Base-by-base conservation (phyloP, 2,888 invertebrate species). In the Rotaria socialis region DNA sequence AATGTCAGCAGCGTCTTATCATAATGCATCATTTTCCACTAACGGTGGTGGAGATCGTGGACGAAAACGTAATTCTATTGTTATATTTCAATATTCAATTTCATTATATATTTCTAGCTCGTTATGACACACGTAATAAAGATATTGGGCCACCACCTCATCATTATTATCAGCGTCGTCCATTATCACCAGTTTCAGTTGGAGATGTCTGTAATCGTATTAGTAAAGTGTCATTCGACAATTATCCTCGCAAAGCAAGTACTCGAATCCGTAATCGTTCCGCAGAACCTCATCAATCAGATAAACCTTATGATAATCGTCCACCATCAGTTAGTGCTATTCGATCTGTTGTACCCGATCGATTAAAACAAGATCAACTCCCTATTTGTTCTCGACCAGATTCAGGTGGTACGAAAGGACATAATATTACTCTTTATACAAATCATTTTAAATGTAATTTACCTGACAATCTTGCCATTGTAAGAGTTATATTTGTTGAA, bases 371-470 rank as follows among this genome's bases (percentile, higher is more conserved):
- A n/a, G 80, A 80, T n/a, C 43, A 47, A 80, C 24, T 80, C 24
- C 43, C 43, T 47, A 80, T 80, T 19, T 43, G 47, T n/a, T 43
- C 7, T 10, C 43, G 80, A 3, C 80, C 80, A 47, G 80, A 80
- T n/a, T 47, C 43, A 2, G 80, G 80, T 80, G 80, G 80, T 14
- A 80, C n/a, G 14, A 80, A 47, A 80, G 80, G 80, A 47, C 80
- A n/a, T 47, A 8, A 14, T n/a, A 80, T 47, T n/a, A 47, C 8
- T 47, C 80, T 80, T 47, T 80, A 80, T 43, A 80, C 80, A 11
- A 80, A 80, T 80, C 80, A 80, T 80, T 80, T 47, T 80, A 47
- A 43, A 80, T 80, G 80, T 80, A 43, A 80, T 80, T 47, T 80
- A 80, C n/a, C 80, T n/a, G 80, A 80, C 22, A 80, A 47, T 80